Base-by-base conservation (phyloP, 2,113 vertebrate species). In the Microtus oregoni region DNA sequence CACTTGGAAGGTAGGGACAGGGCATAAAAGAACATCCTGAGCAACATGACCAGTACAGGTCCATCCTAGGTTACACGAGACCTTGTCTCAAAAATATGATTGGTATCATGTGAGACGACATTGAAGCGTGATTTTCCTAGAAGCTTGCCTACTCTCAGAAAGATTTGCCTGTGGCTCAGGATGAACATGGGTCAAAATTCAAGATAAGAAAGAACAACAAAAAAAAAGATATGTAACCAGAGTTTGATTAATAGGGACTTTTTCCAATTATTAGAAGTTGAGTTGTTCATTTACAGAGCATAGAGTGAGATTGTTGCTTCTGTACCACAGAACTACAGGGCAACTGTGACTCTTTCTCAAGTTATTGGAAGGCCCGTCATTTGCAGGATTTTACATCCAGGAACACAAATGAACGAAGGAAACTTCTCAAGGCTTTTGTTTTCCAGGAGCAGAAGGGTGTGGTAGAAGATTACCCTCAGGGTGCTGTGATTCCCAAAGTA, bases 401-500 rank as follows among this genome's bases (percentile, higher is more conserved):
- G 70, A 94, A 83, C 63, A 89, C 35, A 87, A 63, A 93, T 67
- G 44, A 81, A 1, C 4, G 3, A 26, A 38, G 6, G 55, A 52
- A 41, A 72, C 41, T 41, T 81, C 19, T 41, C 65, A 91, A 47
- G 32, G 26, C 26, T 67, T 44, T 20, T 86, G 7, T 79, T 96
- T 96, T 68, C 52, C 86, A 94, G 63, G 35, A 87, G 38, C 5
- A 70, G 19, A 65, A 63, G 20, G 2, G 8, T 90, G 41, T 89
- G 61, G 19, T 61, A 72, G 94, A 96, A 92, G 72, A 73, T 44
- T 93, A 67, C 8, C 70, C 15, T 77, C 44, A 82, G 24, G n/a
- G 79, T 22, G 67, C 87, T 20, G 15, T 13, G 75, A 50, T 75
- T 97, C 95, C 30, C 52, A 52, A 35, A 90, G 50, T 58, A 73